A percentile compares a stretch with the other conserved stretches of the same genome.
Evolutionary conservation across 2,797 vertebrate species (phyloP).

Genomic region (Borostomias antarcticus): DNA sequence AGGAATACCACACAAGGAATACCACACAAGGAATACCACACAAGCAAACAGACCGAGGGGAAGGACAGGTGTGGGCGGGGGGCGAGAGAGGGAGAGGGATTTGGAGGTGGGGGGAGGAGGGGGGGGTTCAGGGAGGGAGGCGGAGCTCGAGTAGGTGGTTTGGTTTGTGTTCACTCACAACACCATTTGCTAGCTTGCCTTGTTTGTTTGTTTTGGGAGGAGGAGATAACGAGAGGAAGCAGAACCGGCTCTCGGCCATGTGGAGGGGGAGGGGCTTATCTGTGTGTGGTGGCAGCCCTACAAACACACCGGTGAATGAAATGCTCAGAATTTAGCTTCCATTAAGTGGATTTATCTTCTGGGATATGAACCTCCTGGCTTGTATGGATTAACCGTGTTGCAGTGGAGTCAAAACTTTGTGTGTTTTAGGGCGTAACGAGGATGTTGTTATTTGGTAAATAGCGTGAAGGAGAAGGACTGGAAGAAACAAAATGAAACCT

Average conservation of each 20-base stretch:
- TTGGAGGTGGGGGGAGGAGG: conserved; percentile 55
- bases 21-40: conserved; percentile 69
- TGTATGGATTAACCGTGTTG: conserved; percentile 44
- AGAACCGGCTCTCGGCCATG: conserved; percentile 46
- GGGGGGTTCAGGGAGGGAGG: conserved; percentile 52
- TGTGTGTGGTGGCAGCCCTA: conserved; percentile 35
- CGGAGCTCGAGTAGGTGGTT: conserved; percentile 48
- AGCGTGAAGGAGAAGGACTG: conserved; percentile 37
- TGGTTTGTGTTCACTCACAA: conserved; percentile 67
- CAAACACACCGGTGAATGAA: conserved; percentile 37
- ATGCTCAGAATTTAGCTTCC: conserved; percentile 56
- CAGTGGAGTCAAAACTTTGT: conserved; percentile 32
- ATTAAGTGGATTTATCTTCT: conserved; percentile 65
- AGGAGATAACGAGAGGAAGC: conserved; percentile 50
- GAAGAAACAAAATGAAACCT: not conserved
- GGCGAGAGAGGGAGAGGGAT: conserved; percentile 58
- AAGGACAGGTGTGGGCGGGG: conserved; percentile 68
- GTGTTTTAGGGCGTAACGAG: conserved; percentile 13
- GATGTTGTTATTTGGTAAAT: conserved; percentile 38
- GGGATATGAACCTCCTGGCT: conserved; percentile 64
- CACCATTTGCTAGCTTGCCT: conserved; percentile 68
- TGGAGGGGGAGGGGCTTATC: conserved; percentile 56
- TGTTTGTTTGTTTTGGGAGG: conserved; percentile 62
- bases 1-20: conserved; percentile 68
- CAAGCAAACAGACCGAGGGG: conserved; percentile 52